These are phyloP conservation scores for Todus mexicanus DNA, from an alignment of 2,797 vertebrate species.

Conservation along the genomic window DNA sequence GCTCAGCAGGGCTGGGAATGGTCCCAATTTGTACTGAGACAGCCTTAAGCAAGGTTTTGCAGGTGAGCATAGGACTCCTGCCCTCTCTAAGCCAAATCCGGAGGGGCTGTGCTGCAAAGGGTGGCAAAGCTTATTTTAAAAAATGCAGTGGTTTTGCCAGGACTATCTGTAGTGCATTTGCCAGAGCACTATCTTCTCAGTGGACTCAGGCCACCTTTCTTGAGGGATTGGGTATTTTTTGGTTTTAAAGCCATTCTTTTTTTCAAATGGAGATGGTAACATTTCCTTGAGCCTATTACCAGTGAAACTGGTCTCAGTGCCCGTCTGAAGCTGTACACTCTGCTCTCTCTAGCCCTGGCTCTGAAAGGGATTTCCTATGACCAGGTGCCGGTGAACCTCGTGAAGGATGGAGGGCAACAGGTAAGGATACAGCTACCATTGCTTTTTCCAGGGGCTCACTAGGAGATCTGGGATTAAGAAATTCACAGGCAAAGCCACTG, in stretches of 20 bases:
- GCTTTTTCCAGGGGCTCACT: background rate
- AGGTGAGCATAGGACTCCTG: background rate
- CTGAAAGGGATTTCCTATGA: slow-evolving; percentile 92
- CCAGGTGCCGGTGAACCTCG: slow-evolving; percentile 82
- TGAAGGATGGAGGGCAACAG: slow-evolving; percentile 93
- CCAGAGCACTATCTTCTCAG: background rate
- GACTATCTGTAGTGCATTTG: background rate
- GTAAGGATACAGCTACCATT: slow-evolving; percentile 70
- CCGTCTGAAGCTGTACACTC: background rate
- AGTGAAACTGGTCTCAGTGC: background rate
- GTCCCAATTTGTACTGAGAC: background rate
- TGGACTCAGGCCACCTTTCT: background rate
- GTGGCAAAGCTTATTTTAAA: background rate
- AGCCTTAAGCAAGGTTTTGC: background rate
- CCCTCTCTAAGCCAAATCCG: background rate
- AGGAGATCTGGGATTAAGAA: background rate
- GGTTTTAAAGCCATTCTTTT: background rate
- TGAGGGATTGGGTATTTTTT: background rate
- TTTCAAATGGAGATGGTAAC: background rate
- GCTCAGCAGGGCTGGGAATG: background rate
- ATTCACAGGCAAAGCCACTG: background rate
- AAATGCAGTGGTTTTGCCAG: background rate
- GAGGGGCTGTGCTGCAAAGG: background rate
- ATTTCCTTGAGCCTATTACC: background rate
- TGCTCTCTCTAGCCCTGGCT: slow-evolving; percentile 83